Base-by-base conservation (phyloP, 2,797 vertebrate species). In the Sebastes steindachneri region DNA sequence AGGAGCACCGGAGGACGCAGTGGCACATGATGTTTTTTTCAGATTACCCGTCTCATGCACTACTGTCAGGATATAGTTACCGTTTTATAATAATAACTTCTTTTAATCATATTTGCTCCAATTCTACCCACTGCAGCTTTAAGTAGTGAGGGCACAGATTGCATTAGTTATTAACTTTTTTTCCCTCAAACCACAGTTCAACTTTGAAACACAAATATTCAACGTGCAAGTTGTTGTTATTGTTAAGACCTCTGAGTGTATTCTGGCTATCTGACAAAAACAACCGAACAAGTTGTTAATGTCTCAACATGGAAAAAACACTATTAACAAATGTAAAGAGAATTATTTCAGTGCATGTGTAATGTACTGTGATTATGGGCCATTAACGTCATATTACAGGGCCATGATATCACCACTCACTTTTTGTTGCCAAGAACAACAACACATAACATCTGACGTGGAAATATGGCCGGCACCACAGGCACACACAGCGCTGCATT, bases 391-490 rank as follows among this genome's bases (percentile, higher is more conserved):
- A 81, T 82, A 83, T 82, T 89, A 84, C 63, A 67, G 84, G 84
- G 70, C 71, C 75, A 76, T 84, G 80, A 87, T 87, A 86, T 92
- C 85, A 88, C 86, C n/a, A 3, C 64, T 75, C 65, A 82, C 75
- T 84, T 81, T 77, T 69, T 59, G 73, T 80, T 82, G 86, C 89
- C 90, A 93, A 91, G 88, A 89, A 90, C 67, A 90, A 89, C 85
- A 86, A 83, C 59, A 29, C 84, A 79, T 79, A 91, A 89, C 87
- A 88, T 82, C 63, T 85, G 83, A 89, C 68, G 33, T 74, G 77
- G 79, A 91, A 92, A 88, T 86, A 85, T 70, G 85, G 79, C 85
- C 63, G 65, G 86, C 84, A 80, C 85, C 55, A 28, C 73, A 69
- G 59, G 64, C 80, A 45, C 68, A 79, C 75, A 83, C 83, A 77